Percentiles rank a stretch among this genome's conserved stretches.
These are phyloP conservation scores for Dyspetes luteomarginatus DNA, from an alignment of 2,888 invertebrate genomes.

Conservation along the genomic window DNA sequence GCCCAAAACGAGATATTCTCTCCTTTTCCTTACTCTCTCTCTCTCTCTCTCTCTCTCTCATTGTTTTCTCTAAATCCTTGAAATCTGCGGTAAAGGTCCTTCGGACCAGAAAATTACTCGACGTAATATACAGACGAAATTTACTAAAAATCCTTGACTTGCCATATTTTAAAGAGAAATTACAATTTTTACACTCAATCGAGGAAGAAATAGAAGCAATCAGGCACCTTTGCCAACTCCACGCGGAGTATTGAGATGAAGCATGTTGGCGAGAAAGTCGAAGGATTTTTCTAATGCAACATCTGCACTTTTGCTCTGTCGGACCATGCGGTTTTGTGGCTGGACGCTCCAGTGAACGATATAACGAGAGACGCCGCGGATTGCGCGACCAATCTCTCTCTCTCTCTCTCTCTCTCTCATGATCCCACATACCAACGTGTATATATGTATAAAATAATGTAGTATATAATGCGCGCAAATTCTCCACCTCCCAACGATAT, in stretches of 20 bases:
- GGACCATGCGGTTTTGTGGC: slow-evolving; percentile 79
- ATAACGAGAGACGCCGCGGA: slow-evolving; percentile 70
- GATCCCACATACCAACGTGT: slow-evolving; percentile 43
- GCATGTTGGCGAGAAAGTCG: slow-evolving; percentile 27
- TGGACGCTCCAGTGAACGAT: slow-evolving; percentile 76
- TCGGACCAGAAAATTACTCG: background rate
- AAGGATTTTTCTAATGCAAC: slow-evolving; percentile 44
- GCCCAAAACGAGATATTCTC: background rate
- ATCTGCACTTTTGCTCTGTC: slow-evolving; percentile 23
- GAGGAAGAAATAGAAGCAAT: background rate
- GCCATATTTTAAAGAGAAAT: background rate
- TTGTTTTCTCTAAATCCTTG: slow-evolving; percentile 49
- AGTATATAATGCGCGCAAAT: slow-evolving; percentile 33
- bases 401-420: slow-evolving; percentile 9
- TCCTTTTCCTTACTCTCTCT: no score
- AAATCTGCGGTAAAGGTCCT: slow-evolving; percentile 12
- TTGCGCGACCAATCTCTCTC: slow-evolving; percentile 35
- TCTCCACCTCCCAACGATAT: slow-evolving; percentile 15
- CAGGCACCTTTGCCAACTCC: background rate
- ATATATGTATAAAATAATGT: slow-evolving; percentile 29
- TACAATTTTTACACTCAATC: background rate
- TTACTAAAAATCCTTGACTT: slow-evolving; percentile 37
- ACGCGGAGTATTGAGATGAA: background rate
- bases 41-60: background rate
- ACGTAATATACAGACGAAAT: slow-evolving; percentile 10